Evolutionary conservation across 2,113 vertebrate species (phyloP).

Genomic region (Ceyx melanurus): DNA sequence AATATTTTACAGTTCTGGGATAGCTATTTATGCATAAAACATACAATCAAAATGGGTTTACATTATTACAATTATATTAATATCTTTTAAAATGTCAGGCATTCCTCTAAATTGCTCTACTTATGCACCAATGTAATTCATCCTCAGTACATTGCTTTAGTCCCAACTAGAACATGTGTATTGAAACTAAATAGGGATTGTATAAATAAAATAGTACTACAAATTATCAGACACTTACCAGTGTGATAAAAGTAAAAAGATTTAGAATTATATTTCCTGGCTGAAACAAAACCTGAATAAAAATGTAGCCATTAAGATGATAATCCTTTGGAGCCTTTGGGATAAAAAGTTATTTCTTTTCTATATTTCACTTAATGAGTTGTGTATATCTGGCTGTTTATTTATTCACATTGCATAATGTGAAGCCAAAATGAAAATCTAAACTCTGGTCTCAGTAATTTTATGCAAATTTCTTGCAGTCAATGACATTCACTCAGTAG

Average conservation of each 20-base stretch:
- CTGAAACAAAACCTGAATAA: not conserved
- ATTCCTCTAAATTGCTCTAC: not conserved
- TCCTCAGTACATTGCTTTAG: not conserved
- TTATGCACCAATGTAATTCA: not conserved
- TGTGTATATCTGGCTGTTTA: not conserved
- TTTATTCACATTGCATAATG: not conserved
- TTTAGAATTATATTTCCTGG: not conserved
- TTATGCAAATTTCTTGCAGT: not conserved
- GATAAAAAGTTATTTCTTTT: not conserved
- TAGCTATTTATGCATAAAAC: not conserved
- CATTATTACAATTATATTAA: not conserved
- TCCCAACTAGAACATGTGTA: not conserved
- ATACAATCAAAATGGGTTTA: not conserved
- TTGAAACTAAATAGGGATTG: not conserved
- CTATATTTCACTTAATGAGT: not conserved
- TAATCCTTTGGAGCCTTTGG: not conserved
- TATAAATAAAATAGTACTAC: not conserved
- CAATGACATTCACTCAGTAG: not conserved
- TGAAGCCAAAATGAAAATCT: not conserved
- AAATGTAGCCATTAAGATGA: not conserved
- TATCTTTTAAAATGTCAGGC: not conserved
- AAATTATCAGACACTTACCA: not conserved
- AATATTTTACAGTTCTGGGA: not conserved
- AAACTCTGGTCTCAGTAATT: not conserved
- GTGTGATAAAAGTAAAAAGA: not conserved